Conservation (phyloP, 2,113 vertebrate species). For the Pituophis catenifer region DNA sequence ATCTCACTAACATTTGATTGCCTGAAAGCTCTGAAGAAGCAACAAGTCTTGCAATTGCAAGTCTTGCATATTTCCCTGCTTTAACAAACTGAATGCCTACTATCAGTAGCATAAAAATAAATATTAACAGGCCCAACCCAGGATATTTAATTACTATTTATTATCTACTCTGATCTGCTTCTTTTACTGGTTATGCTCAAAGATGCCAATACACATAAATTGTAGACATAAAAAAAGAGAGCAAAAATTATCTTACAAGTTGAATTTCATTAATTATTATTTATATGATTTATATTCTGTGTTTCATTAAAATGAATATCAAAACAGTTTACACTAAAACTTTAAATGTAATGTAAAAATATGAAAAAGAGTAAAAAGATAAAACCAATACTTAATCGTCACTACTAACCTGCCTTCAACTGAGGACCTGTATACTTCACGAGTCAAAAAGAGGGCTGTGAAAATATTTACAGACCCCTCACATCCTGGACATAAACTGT, state of each 20-base stretch:
- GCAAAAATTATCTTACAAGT: neutral
- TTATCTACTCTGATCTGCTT: neutral
- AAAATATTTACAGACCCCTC: no score
- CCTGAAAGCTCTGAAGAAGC: neutral
- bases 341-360: neutral
- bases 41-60: neutral
- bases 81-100: neutral
- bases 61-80: neutral
- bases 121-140: neutral
- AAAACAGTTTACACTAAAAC: neutral
- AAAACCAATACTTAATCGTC: neutral
- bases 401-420: no score
- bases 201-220: neutral
- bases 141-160: neutral
- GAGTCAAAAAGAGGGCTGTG: no score
- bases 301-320: neutral
- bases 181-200: neutral
- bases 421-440: no score
- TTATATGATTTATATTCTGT: neutral
- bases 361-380: neutral
- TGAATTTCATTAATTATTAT: neutral
- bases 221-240: neutral
- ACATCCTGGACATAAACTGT: no score
- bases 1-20: neutral
- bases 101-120: neutral